phyloP scores from a whole-genome alignment of 2,113 vertebrate species.

The Menidia beryllina region DNA sequence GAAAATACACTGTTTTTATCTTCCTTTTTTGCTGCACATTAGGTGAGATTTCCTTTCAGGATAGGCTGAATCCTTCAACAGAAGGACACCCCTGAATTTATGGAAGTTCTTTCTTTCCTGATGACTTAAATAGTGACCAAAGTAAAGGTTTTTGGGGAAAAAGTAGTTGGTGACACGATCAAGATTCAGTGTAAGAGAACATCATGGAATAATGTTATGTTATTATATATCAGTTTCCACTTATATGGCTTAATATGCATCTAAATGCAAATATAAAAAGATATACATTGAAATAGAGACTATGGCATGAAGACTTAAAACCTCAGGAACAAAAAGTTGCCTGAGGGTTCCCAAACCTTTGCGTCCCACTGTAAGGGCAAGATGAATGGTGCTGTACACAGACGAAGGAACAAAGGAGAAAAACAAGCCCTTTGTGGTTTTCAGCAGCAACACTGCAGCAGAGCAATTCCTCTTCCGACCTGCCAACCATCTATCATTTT shows the following conservation, averaged over 20 bases:
- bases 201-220: background rate
- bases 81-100: too few species aligned
- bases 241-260: background rate
- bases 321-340: background rate
- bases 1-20: background rate
- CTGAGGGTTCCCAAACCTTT: background rate
- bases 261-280: too few species aligned
- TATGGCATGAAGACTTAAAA: background rate
- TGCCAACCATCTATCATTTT: conserved; percentile 67
- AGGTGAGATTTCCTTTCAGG: background rate
- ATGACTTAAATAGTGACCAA: too few species aligned
- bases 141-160: too few species aligned
- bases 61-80: background rate
- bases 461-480: conserved; percentile 62
- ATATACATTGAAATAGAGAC: background rate
- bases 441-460: conserved; percentile 42
- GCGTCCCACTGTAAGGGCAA: conserved; percentile 21
- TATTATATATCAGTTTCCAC: background rate
- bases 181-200: background rate
- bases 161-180: too few species aligned
- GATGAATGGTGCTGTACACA: conserved; percentile 58
- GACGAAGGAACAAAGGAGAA: conserved; percentile 46
- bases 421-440: conserved; percentile 55
- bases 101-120: too few species aligned
- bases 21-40: too few species aligned